Evolutionary conservation across 64 coral and sea anemone species (phyloP), one percentile per base, ranked within the genome.

Genomic region (Pachyseris speciosa): DNA sequence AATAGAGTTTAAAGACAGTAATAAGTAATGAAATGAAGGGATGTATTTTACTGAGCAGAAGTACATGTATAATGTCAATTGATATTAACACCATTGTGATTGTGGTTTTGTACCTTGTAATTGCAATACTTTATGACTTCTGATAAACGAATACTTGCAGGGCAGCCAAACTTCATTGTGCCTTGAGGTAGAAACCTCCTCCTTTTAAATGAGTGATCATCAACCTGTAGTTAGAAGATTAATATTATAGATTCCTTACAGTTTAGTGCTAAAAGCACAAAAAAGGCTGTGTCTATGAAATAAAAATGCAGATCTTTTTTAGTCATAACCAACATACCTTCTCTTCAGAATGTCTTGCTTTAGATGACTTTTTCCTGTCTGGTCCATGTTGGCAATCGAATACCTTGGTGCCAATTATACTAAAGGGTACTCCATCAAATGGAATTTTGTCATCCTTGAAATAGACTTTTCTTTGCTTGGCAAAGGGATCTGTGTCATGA

Each of bases 201-300:
- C 75, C 37, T 87, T 79, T 68, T 87, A 37, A 93, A 93, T n/a
- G 72, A 77, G 44, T 93, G 83, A 78, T 93, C 83, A 51, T 45
- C 70, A 74, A 45, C 20, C 70, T 74, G 70, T 44, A 74, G 37
- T 45, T 74, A 44, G 11, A 74, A 74, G 40, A 74, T 12, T 8
- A 45, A 44, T 44, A n/a, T 40, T 44, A 45, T 65, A 7, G 28
- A 65, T n/a, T 65, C 61, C n/a, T 65, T 31, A 27, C 61, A 28
- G n/a, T 65, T 67, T 75, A 75, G 24, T 75, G 72, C 24, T 28
- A 49, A 49, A 49, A 29, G 20, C 19, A 75, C 72, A 48, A 75
- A 75, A n/a, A 75, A 75, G 51, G 51, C 51, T n/a, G 1, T n/a
- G 19, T 9, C 19, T 17, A 20, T n/a, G n/a, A n/a, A 44, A 47